These are phyloP conservation scores for Amphilophus citrinellus DNA, from an alignment of 2,113 vertebrate genomes.

Conservation along the genomic window DNA sequence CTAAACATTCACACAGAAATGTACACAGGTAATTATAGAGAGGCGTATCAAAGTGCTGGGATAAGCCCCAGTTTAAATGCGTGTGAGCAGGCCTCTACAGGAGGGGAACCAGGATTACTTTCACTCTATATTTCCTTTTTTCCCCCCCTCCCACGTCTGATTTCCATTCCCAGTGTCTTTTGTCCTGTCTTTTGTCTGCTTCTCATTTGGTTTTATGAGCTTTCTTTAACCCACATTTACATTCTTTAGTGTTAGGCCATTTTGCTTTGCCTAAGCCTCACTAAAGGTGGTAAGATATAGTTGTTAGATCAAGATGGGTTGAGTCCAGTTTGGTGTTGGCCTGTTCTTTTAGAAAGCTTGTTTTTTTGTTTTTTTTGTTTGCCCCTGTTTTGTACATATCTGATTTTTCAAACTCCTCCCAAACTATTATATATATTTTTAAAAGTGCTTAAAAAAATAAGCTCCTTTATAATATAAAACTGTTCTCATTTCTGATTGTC, in stretches of 20 bases:
- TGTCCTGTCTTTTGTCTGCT: slow-evolving; percentile 23
- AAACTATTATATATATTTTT: background rate
- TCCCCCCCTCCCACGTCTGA: background rate
- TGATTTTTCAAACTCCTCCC: background rate
- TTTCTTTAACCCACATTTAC: background rate
- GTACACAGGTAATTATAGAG: slow-evolving; percentile 73
- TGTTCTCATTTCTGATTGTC: background rate
- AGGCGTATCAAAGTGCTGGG: slow-evolving; percentile 78
- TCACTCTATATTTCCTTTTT: slow-evolving; percentile 38
- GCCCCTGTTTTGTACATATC: background rate
- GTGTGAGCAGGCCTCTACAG: slow-evolving; percentile 58
- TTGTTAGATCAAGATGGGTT: background rate
- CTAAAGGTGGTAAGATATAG: background rate
- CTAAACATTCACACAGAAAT: slow-evolving; percentile 52
- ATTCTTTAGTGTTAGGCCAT: background rate
- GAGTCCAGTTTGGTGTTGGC: background rate
- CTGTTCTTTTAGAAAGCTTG: background rate
- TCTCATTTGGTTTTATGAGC: slow-evolving; percentile 13
- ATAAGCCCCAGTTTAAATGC: slow-evolving; percentile 66
- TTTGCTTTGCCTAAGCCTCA: background rate
- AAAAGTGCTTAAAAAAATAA: background rate
- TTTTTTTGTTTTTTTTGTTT: background rate
- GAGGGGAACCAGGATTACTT: slow-evolving; percentile 59
- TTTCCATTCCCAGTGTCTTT: slow-evolving; percentile 13
- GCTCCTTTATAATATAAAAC: too few species aligned